These are phyloP conservation scores for Tinea trinotella DNA, from an alignment of 2,888 invertebrate species.

Conservation along the genomic window DNA sequence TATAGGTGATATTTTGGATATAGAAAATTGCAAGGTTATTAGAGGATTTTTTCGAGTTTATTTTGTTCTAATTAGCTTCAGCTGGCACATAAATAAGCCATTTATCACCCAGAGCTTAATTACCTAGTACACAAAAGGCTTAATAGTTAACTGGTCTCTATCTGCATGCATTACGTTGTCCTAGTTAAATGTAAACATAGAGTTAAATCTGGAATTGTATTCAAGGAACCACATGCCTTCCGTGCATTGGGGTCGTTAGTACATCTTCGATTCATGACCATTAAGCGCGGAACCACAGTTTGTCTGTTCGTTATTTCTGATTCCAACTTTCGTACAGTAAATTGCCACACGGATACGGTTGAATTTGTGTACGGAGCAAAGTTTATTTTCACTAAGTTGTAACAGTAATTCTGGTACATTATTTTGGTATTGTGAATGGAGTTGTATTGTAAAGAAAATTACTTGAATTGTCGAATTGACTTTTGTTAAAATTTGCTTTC, in stretches of 20 bases:
- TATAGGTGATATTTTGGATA: too few species aligned
- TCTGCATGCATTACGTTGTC: too few species aligned
- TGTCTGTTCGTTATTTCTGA: conserved; percentile 8
- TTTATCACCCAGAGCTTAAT: too few species aligned
- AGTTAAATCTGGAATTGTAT: neutral
- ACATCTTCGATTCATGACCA: conserved; percentile 13
- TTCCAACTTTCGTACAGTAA: conserved; percentile 4
- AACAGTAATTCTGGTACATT: neutral
- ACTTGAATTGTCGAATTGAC: neutral
- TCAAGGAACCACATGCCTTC: neutral
- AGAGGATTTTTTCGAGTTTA: too few species aligned
- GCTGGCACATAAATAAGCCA: too few species aligned
- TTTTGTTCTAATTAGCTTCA: too few species aligned
- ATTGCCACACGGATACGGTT: conserved; percentile 7
- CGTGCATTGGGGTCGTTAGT: conserved; percentile 13
- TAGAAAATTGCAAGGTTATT: too few species aligned
- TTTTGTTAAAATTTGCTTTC: too few species aligned
- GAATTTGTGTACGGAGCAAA: conserved; percentile 7
- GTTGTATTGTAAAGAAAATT: neutral
- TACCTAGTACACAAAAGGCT: too few species aligned
- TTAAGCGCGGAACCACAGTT: neutral
- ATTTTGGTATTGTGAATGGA: neutral
- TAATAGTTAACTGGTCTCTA: too few species aligned
- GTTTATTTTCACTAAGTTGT: neutral
- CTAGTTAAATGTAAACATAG: neutral